Evolutionary conservation across 2,113 vertebrate species (phyloP), one percentile per base, ranked within the genome.

Genomic region (Gobio gobio): DNA sequence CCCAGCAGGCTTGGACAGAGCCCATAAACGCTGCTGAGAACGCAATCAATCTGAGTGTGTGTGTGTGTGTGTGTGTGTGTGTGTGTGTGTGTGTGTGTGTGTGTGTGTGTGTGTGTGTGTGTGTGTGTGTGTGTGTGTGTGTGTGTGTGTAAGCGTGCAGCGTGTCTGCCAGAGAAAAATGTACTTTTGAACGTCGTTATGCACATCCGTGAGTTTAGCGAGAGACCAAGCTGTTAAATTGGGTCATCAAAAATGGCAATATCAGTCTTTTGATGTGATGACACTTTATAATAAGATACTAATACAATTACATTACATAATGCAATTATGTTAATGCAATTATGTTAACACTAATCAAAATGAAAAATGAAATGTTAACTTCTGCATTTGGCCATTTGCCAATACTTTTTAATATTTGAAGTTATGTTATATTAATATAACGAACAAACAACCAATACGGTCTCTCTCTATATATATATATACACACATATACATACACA

Each of bases 21-120:
- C 85, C 73, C 84, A 87, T 87, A 86, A 90, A 85, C 82, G 70
- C 84, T 88, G 45, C 26, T 90, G 87, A 90, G 86, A 77, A 66
- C 33, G 82, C 79, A 84, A 90, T 92, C 86, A 83, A 88, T 92
- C 89, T 91, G 78, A 63, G 89, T 56, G 68, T 4, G 1, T 73
- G 40, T 40, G 56, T 56, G 73, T 51, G 29, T 29, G 29, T 29
- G 29, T 29, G 29, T 29, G 29, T 51, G n/a, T 51, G 29, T 29
- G 29, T 29, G 29, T 29, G 29, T 29, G 29, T 51, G n/a, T 51
- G 29, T 29, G 29, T 29, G 29, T 29, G 29, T 29, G 29, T 51
- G n/a, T n/a, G n/a, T n/a, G 89, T 56, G 68, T 4, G 1, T 73
- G 40, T 40, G 56, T 56, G 73, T n/a, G 89, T 56, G 68, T 4